phyloP scores from a whole-genome alignment of 2,888 invertebrate species.

The Pseudococcus jackbeardsleyi region DNA sequence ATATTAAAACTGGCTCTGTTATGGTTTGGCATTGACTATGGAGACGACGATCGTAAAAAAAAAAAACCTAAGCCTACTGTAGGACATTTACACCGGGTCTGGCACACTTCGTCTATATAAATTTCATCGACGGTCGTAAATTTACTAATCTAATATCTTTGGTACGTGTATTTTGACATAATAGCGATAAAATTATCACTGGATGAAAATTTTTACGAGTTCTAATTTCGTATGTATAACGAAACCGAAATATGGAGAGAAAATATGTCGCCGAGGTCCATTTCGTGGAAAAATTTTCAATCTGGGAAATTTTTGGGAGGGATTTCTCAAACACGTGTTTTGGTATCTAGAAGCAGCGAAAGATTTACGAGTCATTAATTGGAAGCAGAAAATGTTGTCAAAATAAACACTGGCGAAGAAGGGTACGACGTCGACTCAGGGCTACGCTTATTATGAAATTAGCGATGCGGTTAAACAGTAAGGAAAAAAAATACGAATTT shows the following conservation, averaged over 20 bases:
- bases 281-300: neutral
- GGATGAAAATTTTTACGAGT: conserved; percentile 21
- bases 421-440: neutral
- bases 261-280: neutral
- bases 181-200: conserved; percentile 44
- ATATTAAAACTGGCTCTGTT: conserved; percentile 7
- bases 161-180: conserved; percentile 13
- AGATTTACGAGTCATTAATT: conserved; percentile 5
- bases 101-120: conserved; percentile 31
- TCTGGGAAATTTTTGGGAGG: neutral
- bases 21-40: conserved; percentile 5
- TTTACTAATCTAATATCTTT: conserved; percentile 35
- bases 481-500: neutral
- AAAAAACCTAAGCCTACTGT: conserved; percentile 1
- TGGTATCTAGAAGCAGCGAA: neutral
- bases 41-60: conserved; percentile 13
- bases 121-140: conserved; percentile 42
- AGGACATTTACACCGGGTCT: conserved; percentile 27
- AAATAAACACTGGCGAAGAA: neutral
- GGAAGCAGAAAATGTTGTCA: neutral
- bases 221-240: neutral
- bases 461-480: conserved; percentile 33
- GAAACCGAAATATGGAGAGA: neutral
- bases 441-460: conserved; percentile 35
- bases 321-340: neutral